A percentile compares a stretch with the other conserved stretches of the same genome.
These are phyloP conservation scores for Portunus trituberculatus DNA, from an alignment of 1,140 invertebrate genomes.

Conservation along the genomic window DNA sequence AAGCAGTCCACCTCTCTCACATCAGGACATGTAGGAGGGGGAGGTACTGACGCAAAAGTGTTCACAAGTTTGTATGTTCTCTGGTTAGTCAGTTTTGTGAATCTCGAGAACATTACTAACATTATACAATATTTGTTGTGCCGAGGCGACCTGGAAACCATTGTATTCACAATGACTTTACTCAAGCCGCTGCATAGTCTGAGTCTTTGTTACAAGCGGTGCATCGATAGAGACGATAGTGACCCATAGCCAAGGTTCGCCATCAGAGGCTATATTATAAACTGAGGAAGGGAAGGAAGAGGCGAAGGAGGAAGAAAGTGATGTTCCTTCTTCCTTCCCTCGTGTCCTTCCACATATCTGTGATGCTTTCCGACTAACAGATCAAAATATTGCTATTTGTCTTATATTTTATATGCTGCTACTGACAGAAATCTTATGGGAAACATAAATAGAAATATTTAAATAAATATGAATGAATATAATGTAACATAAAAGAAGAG, in stretches of 20 bases:
- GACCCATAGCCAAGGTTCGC: background rate
- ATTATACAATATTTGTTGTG: background rate
- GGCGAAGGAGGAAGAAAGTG: background rate
- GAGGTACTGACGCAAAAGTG: background rate
- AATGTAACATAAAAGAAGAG: background rate
- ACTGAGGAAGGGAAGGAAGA: background rate
- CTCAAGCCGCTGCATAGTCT: background rate
- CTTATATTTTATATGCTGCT: background rate
- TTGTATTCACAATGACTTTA: background rate
- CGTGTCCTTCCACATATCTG: background rate
- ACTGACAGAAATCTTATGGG: background rate
- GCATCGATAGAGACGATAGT: background rate
- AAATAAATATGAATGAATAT: conserved; percentile 7
- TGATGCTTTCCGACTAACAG: background rate
- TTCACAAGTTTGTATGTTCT: background rate
- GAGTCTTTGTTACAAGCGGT: background rate
- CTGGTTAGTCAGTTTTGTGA: background rate
- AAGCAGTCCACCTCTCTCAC: background rate
- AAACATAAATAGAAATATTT: background rate
- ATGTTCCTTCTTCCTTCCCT: background rate
- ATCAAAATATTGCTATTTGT: background rate
- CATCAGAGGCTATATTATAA: background rate
- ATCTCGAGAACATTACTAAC: background rate
- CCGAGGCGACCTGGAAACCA: background rate
- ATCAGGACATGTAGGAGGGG: background rate